phyloP scores from a whole-genome alignment of 2,888 invertebrate genomes.

The Eupithecia subumbrata region DNA sequence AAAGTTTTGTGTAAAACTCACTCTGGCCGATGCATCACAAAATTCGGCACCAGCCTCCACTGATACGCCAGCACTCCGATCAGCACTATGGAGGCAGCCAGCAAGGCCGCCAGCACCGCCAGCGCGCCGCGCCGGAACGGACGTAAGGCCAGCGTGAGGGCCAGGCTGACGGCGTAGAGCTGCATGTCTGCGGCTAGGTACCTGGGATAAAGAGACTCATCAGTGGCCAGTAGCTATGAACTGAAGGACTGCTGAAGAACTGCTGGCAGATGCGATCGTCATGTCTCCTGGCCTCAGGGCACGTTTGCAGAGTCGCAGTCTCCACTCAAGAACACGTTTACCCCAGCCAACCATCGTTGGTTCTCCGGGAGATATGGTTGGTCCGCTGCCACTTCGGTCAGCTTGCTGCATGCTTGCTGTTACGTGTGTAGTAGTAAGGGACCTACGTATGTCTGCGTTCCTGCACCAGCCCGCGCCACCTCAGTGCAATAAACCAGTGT shows the following conservation, averaged over 20 bases:
- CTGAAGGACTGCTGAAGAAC: too few relatives aligned
- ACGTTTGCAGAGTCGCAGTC: background rate
- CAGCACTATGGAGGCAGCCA: slow-evolving; percentile 51
- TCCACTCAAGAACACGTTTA: background rate
- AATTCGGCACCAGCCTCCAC: slow-evolving; percentile 70
- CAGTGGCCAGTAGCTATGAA: background rate
- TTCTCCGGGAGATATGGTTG: background rate
- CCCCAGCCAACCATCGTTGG: background rate
- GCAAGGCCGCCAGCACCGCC: slow-evolving; percentile 53
- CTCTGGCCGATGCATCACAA: slow-evolving; percentile 74
- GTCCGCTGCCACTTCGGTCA: background rate
- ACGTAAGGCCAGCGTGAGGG: slow-evolving; percentile 63
- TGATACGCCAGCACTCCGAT: slow-evolving; percentile 62
- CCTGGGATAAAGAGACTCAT: slow-evolving; percentile 51
- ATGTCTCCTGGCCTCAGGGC: too few relatives aligned
- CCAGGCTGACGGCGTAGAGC: slow-evolving; percentile 66
- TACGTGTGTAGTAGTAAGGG: background rate
- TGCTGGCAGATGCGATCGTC: too few relatives aligned
- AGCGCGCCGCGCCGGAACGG: slow-evolving; percentile 62
- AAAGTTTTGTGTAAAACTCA: slow-evolving; percentile 39
- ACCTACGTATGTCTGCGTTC: too few relatives aligned
- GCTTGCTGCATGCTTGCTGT: background rate
- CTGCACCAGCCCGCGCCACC: too few relatives aligned
- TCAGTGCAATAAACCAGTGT: too few relatives aligned
- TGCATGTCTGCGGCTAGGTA: slow-evolving; percentile 80